Evolutionary conservation across 2,113 vertebrate genomes (phyloP).

Genomic region (Pangasianodon hypophthalmus): DNA sequence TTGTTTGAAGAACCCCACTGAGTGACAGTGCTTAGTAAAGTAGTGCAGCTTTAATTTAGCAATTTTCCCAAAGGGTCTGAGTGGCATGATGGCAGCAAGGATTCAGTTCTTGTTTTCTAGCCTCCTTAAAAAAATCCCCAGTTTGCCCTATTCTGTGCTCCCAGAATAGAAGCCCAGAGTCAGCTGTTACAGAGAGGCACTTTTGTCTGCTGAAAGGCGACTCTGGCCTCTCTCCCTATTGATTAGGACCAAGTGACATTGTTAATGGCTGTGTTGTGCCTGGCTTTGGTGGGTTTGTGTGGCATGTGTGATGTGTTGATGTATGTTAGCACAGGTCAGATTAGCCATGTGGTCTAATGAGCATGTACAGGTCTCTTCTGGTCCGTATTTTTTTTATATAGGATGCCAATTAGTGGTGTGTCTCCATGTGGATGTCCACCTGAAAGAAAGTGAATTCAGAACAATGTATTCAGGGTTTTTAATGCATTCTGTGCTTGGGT

Average conservation of each 20-base stretch:
- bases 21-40: neutral
- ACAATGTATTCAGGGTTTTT: neutral
- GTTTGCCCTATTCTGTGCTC: constrained; percentile 33
- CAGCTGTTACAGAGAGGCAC: constrained; percentile 44
- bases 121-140: neutral
- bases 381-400: neutral
- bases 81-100: constrained; percentile 21
- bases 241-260: constrained; percentile 48
- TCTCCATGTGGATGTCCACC: neutral
- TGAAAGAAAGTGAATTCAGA: neutral
- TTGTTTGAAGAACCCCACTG: constrained; percentile 11
- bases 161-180: constrained; percentile 51
- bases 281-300: constrained; percentile 7
- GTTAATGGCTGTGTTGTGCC: constrained; percentile 34
- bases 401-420: neutral
- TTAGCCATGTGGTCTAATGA: constrained; percentile 1
- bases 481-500: neutral
- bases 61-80: constrained; percentile 25
- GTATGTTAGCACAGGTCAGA: neutral
- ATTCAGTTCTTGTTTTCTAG: constrained; percentile 30
- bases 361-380: neutral
- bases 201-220: constrained; percentile 50
- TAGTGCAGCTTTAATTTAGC: constrained; percentile 24
- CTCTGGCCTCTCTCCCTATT: constrained; percentile 46
- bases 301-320: constrained; percentile 15